These are phyloP conservation scores for Paramacrobiotus metropolitanus DNA, from an alignment of 1,140 invertebrate genomes.

Conservation along the genomic window DNA sequence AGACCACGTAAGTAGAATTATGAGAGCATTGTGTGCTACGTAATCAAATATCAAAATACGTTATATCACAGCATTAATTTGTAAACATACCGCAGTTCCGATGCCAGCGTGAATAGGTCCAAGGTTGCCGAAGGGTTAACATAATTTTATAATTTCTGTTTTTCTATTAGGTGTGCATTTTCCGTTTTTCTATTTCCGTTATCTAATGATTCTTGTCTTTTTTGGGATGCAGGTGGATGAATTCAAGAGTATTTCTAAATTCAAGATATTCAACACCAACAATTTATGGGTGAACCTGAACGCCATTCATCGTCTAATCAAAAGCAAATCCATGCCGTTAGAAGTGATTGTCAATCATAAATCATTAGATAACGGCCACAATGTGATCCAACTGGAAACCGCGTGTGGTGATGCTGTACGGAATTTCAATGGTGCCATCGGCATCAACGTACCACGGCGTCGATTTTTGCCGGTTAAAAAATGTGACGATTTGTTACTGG, in stretches of 20 bases:
- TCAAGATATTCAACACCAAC: slow-evolving; percentile 91
- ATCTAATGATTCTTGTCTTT: too few relatives aligned
- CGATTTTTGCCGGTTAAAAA: slow-evolving; percentile 97
- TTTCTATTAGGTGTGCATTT: too few relatives aligned
- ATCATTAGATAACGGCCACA: slow-evolving; percentile 56
- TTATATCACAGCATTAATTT: too few relatives aligned
- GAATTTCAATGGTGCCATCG: slow-evolving; percentile 64
- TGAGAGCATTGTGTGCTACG: too few relatives aligned
- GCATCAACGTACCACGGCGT: slow-evolving; percentile 83
- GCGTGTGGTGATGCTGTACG: slow-evolving; percentile 97
- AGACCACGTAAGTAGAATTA: slow-evolving; percentile 53
- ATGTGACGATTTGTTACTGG: slow-evolving; percentile 73
- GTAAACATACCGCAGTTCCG: too few relatives aligned
- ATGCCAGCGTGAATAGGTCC: too few relatives aligned
- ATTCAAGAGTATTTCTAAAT: slow-evolving; percentile 40
- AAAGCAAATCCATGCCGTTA: slow-evolving; percentile 58
- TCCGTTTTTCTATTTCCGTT: too few relatives aligned
- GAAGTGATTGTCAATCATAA: slow-evolving; percentile 96
- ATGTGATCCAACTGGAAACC: slow-evolving; percentile 91
- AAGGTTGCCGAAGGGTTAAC: too few relatives aligned
- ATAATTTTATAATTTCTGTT: too few relatives aligned
- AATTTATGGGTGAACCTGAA: slow-evolving; percentile 84
- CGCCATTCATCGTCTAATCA: slow-evolving; percentile 65
- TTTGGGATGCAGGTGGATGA: slow-evolving; percentile 43
- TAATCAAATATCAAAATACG: too few relatives aligned